A percentile compares a stretch with the other conserved stretches of the same genome.
These are phyloP conservation scores for Scortum barcoo DNA, from an alignment of 2,113 vertebrate genomes.

Conservation along the genomic window DNA sequence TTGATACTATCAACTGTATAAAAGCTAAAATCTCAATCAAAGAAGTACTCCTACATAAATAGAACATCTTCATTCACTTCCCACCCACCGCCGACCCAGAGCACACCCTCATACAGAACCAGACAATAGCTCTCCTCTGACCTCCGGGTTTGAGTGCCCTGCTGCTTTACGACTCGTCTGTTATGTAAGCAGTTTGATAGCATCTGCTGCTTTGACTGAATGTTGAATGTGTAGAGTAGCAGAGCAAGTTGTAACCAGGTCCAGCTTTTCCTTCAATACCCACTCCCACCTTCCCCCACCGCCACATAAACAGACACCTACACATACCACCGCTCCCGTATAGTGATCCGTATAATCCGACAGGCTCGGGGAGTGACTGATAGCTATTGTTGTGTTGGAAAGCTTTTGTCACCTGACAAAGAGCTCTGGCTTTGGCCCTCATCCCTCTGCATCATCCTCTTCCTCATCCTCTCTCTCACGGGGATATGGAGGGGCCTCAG, in stretches of 20 bases:
- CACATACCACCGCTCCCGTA: conserved; percentile 69
- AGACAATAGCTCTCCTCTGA: conserved; percentile 3
- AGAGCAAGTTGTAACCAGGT: conserved; percentile 45
- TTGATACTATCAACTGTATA: background rate
- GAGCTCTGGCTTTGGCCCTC: conserved; percentile 80
- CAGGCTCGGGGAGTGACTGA: conserved; percentile 81
- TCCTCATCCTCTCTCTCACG: conserved; percentile 77
- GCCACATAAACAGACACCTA: conserved; percentile 76
- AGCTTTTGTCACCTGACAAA: conserved; percentile 84
- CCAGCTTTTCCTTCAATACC: conserved; percentile 37
- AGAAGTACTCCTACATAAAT: background rate
- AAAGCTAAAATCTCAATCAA: background rate
- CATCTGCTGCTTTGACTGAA: conserved; percentile 48
- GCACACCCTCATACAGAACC: background rate
- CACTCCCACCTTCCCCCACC: conserved; percentile 1
- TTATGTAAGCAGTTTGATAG: conserved; percentile 50
- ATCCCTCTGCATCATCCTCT: conserved; percentile 80
- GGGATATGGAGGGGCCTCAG: conserved; percentile 74
- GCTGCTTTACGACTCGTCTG: conserved; percentile 1
- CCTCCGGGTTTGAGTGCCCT: background rate
- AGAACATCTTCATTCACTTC: conserved; percentile 5
- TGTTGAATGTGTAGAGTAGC: conserved; percentile 21
- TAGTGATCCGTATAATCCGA: conserved; percentile 80
- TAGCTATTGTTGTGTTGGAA: conserved; percentile 80
- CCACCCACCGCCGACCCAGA: background rate